These are phyloP conservation scores for Rhynchomys soricoides DNA, from an alignment of 2,113 vertebrate genomes.

Conservation along the genomic window DNA sequence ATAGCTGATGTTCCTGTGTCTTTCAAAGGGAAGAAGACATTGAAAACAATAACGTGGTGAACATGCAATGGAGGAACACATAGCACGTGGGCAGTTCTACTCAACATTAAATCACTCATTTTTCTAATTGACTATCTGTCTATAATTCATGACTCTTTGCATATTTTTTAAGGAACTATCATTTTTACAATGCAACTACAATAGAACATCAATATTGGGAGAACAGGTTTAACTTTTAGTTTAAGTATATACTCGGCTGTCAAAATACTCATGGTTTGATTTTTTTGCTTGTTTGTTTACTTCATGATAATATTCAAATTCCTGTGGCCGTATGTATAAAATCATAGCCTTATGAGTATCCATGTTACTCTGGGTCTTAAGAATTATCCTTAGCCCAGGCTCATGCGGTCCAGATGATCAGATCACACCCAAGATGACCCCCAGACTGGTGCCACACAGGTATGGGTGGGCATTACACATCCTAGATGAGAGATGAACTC, in stretches of 20 bases:
- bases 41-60: conserved; percentile 38
- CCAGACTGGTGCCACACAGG: no score
- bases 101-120: background rate
- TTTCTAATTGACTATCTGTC: background rate
- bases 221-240: no score
- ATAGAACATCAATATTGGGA: no score
- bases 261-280: background rate
- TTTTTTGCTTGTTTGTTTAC: background rate
- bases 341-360: background rate
- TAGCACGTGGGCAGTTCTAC: background rate
- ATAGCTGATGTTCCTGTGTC: conserved; percentile 57
- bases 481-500: no score
- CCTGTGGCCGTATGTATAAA: background rate
- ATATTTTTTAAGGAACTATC: background rate
- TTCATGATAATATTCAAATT: background rate
- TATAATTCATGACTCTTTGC: background rate
- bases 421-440: no score
- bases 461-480: no score
- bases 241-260: background rate
- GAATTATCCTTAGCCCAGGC: background rate
- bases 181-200: no score
- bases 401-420: no score
- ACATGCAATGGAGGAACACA: background rate
- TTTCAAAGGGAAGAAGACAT: conserved; percentile 61
- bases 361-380: background rate